Evolutionary conservation across 2,113 vertebrate species (phyloP).

Genomic region (Menura novaehollandiae): DNA sequence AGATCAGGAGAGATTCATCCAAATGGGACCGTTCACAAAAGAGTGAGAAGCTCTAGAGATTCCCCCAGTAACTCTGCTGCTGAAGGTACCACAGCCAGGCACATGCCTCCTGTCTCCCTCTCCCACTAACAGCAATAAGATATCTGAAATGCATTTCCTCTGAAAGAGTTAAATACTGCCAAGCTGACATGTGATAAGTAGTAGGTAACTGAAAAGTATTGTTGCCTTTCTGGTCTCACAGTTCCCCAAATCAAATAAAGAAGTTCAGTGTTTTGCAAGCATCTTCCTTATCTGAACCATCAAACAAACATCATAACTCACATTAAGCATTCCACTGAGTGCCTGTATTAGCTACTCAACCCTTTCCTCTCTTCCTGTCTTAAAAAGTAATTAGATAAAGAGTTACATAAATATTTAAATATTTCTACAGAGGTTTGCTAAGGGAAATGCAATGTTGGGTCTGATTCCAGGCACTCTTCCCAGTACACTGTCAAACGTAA

Average conservation of each 20-base stretch:
- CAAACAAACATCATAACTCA: conserved; percentile 12
- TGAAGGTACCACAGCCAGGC: neutral
- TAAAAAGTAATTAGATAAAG: conserved; percentile 34
- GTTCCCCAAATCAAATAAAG: neutral
- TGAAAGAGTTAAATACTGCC: neutral
- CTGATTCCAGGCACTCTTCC: conserved; percentile 13
- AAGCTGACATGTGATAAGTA: neutral
- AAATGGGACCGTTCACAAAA: neutral
- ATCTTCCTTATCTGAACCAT: conserved; percentile 1
- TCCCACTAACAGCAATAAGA: neutral
- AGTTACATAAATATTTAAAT: conserved; percentile 50
- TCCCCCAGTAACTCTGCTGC: neutral
- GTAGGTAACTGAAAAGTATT: neutral
- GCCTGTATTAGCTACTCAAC: conserved; percentile 12
- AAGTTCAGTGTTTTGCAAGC: neutral
- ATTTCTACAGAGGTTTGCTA: neutral
- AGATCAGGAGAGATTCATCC: neutral
- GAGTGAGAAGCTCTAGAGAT: neutral
- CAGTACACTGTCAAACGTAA: conserved; percentile 31
- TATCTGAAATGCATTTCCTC: neutral
- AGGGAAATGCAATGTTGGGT: neutral
- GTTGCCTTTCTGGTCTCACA: neutral
- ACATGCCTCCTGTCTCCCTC: neutral
- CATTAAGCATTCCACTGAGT: conserved; percentile 1
- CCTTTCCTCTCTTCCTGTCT: conserved; percentile 31